Evolutionary conservation across 2,888 invertebrate genomes (phyloP).

Genomic region (Leucania comma): DNA sequence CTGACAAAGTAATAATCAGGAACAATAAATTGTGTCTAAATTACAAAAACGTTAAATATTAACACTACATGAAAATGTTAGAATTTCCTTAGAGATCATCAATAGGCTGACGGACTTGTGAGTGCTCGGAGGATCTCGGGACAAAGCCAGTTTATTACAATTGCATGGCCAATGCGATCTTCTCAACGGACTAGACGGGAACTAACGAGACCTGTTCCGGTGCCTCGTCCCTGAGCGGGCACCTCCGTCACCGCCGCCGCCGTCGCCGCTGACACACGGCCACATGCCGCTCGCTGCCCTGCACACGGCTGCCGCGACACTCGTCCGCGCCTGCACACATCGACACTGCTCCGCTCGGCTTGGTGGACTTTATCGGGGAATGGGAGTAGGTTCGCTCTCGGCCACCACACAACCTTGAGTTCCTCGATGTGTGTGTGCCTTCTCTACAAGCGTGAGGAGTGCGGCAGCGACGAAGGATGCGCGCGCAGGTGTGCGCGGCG

Average conservation of each 20-base stretch:
- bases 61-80: no score
- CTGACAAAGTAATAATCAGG: no score
- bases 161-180: background rate
- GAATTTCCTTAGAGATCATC: no score
- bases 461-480: conserved; percentile 10
- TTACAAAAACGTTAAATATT: no score
- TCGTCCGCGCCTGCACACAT: background rate
- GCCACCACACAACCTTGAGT: conserved; percentile 1
- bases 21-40: no score
- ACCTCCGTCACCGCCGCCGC: background rate
- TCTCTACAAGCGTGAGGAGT: conserved; percentile 1
- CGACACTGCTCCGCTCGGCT: background rate
- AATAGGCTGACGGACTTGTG: no score
- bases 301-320: background rate
- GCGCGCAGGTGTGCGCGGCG: conserved; percentile 24
- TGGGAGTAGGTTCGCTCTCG: background rate
- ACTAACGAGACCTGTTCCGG: conserved; percentile 1
- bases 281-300: no score
- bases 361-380: background rate
- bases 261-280: conserved; percentile 18
- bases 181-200: background rate
- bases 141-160: background rate
- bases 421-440: conserved; percentile 22
- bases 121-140: background rate
- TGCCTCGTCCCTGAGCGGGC: background rate